Percentiles rank a stretch among this genome's conserved stretches.
Evolutionary conservation across 1,140 invertebrate genomes (phyloP).

Genomic region (Drosophila malerkotliana): DNA sequence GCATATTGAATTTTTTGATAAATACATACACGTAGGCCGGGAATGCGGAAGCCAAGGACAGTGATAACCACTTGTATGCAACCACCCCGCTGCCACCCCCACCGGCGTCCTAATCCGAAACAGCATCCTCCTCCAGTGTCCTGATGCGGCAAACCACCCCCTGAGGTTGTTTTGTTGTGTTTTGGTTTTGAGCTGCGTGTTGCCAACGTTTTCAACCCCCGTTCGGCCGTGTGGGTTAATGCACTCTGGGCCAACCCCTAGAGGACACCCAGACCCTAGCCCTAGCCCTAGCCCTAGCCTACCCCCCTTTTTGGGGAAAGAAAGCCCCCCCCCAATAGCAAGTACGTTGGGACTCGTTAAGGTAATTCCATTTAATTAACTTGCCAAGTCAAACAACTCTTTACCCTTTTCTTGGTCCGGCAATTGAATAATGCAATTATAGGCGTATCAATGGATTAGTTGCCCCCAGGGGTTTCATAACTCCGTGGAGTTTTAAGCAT

Average conservation of each 20-base stretch:
- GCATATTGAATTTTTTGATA: slow-evolving; percentile 62
- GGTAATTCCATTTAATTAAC: slow-evolving; percentile 77
- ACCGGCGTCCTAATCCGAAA: background rate
- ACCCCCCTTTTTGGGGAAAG: background rate
- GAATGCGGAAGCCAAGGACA: slow-evolving; percentile 25
- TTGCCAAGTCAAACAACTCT: slow-evolving; percentile 37
- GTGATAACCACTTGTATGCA: slow-evolving; percentile 78
- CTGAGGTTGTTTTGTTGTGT: slow-evolving; percentile 23
- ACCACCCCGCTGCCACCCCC: slow-evolving; percentile 32
- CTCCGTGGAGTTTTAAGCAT: no score
- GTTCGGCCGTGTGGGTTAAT: slow-evolving; percentile 63
- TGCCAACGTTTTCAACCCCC: slow-evolving; percentile 67
- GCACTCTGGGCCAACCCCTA: slow-evolving; percentile 86
- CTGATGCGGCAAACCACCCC: slow-evolving; percentile 25
- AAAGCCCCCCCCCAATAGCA: background rate
- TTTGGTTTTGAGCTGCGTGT: slow-evolving; percentile 20
- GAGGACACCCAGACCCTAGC: slow-evolving; percentile 23
- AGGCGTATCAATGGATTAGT: slow-evolving; percentile 4
- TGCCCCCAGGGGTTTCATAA: background rate
- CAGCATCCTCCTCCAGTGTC: slow-evolving; percentile 19
- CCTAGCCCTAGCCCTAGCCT: slow-evolving; percentile 2
- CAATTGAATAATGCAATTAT: slow-evolving; percentile 24
- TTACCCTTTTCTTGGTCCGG: background rate
- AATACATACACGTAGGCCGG: background rate
- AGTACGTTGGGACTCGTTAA: slow-evolving; percentile 35